Percentiles rank a stretch among this genome's conserved stretches.
These are phyloP conservation scores for Ceramica pisi DNA, from an alignment of 2,888 invertebrate species.

Conservation along the genomic window DNA sequence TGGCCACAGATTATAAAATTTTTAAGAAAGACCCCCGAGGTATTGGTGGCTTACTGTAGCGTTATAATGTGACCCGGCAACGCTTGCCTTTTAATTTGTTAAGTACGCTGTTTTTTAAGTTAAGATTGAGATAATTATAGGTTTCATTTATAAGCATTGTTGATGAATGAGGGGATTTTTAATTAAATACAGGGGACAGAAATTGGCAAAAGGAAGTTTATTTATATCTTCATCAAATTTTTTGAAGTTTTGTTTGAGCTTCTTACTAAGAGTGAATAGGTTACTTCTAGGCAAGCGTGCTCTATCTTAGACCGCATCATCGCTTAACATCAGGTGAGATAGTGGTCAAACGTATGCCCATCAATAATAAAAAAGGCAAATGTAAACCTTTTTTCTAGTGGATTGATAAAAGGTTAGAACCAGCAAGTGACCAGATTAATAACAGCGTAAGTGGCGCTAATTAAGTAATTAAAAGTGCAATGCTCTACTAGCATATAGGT, in stretches of 20 bases:
- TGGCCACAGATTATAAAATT: slow-evolving; percentile 71
- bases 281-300: too few species aligned
- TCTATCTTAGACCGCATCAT: too few species aligned
- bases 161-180: slow-evolving; percentile 16
- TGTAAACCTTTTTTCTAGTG: background rate
- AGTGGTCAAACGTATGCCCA: too few species aligned
- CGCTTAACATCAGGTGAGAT: too few species aligned
- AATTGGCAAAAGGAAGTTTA: background rate
- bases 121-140: slow-evolving; percentile 43
- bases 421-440: background rate
- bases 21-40: slow-evolving; percentile 60
- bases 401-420: background rate
- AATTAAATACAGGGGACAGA: background rate
- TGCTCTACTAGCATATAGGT: too few species aligned
- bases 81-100: slow-evolving; percentile 43
- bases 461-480: background rate
- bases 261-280: too few species aligned
- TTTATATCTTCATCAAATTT: background rate
- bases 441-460: background rate
- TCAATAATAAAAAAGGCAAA: too few species aligned
- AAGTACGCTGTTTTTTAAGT: slow-evolving; percentile 23
- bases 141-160: slow-evolving; percentile 21
- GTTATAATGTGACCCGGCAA: slow-evolving; percentile 29
- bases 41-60: slow-evolving; percentile 57
- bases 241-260: background rate